Evolutionary conservation across 2,113 vertebrate species (phyloP).

Genomic region (Tiliqua scincoides): DNA sequence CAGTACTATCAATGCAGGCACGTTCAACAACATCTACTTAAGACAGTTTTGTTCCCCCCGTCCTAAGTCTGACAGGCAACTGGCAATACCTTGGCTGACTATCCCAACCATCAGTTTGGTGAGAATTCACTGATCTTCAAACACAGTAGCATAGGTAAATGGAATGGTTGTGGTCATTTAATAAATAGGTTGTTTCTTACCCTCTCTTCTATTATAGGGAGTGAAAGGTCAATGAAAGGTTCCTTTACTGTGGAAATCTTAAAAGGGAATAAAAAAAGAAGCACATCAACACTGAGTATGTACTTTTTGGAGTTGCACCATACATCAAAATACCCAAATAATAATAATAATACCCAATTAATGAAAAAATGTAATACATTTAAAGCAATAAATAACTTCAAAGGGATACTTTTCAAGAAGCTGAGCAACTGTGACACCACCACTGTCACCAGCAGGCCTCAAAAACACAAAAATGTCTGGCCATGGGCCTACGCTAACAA

Average conservation of each 20-base stretch:
- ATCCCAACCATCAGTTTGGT: neutral
- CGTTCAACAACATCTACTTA: neutral
- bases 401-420: neutral
- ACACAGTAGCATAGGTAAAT: neutral
- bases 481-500: neutral
- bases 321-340: conserved; percentile 16
- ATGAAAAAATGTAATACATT: conserved; percentile 23
- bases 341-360: neutral
- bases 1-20: neutral
- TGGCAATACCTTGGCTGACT: neutral
- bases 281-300: conserved; percentile 16
- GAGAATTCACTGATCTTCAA: neutral
- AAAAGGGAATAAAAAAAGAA: conserved; percentile 64
- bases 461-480: neutral
- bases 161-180: conserved; percentile 12
- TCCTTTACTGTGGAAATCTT: conserved; percentile 96
- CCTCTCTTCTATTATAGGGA: conserved; percentile 97
- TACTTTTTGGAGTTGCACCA: neutral
- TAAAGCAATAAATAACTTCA: conserved; percentile 63
- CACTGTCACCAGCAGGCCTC: neutral
- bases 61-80: neutral
- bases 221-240: conserved; percentile 97
- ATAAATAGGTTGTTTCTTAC: conserved; percentile 80
- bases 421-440: neutral
- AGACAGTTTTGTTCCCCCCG: neutral